phyloP scores from a whole-genome alignment of 2,888 invertebrate species.

The Diplazon laetatorius region DNA sequence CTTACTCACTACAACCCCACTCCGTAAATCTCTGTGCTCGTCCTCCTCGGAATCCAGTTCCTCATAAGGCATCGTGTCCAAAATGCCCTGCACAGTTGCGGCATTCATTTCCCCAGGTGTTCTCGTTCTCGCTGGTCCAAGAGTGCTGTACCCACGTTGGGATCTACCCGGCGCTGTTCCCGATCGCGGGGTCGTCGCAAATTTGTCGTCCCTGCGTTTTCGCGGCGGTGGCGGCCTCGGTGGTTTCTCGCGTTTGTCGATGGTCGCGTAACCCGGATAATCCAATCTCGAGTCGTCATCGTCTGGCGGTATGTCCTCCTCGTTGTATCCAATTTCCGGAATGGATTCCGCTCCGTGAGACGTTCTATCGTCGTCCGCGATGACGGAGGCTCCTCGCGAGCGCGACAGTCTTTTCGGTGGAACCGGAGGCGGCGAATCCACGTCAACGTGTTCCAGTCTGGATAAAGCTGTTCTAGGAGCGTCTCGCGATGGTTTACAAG shows the following conservation, averaged over 20 bases:
- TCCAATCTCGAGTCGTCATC: constrained; percentile 79
- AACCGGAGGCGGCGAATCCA: constrained; percentile 83
- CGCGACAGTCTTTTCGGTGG: constrained; percentile 84
- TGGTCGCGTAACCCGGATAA: constrained; percentile 89
- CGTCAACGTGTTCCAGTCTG: constrained; percentile 85
- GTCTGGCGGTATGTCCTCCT: constrained; percentile 81
- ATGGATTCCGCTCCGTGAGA: constrained; percentile 89
- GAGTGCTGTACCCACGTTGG: constrained; percentile 85
- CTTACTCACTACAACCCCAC: constrained; percentile 90
- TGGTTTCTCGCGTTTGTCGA: constrained; percentile 87
- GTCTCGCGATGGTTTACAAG: constrained; percentile 64
- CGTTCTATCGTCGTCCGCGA: constrained; percentile 87
- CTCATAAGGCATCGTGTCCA: constrained; percentile 84
- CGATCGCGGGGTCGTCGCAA: constrained; percentile 87
- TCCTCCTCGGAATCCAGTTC: constrained; percentile 84
- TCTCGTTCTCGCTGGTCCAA: constrained; percentile 85
- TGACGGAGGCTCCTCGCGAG: constrained; percentile 83
- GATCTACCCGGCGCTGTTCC: constrained; percentile 85
- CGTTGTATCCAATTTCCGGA: constrained; percentile 81
- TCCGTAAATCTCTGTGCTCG: constrained; percentile 86
- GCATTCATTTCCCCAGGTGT: constrained; percentile 64
- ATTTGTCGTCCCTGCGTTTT: constrained; percentile 84
- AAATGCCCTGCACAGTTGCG: constrained; percentile 31
- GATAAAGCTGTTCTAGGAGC: constrained; percentile 42
- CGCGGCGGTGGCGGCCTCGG: constrained; percentile 86